Evolutionary conservation across 2,113 vertebrate species (phyloP).

Genomic region (Manacus vitellinus): DNA sequence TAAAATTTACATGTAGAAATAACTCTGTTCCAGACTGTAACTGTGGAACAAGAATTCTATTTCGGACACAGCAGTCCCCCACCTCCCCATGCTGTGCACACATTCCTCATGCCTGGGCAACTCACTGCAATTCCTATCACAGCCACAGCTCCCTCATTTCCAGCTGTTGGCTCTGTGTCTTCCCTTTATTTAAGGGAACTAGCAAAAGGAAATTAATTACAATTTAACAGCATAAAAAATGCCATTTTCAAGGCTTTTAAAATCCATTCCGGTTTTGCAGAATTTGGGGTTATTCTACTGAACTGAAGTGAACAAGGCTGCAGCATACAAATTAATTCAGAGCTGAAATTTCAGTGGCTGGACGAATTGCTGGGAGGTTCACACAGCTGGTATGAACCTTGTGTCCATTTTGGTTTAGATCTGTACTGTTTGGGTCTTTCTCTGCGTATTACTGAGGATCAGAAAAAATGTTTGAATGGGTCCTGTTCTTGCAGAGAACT

Average conservation of each 20-base stretch:
- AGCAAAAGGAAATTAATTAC: slow-evolving; percentile 1
- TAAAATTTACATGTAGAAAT: background rate
- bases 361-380: background rate
- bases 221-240: background rate
- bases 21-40: background rate
- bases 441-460: background rate
- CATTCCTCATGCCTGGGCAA: accelerated
- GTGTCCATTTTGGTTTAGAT: background rate
- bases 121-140: background rate
- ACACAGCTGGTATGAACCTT: background rate
- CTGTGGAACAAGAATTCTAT: background rate
- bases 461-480: background rate
- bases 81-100: background rate
- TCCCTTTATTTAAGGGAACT: slow-evolving; percentile 20
- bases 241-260: background rate
- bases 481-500: background rate
- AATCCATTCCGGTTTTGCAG: background rate
- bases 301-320: background rate
- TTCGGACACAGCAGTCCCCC: background rate
- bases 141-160: background rate
- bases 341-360: background rate
- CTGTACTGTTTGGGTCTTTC: background rate
- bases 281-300: background rate
- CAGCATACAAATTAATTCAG: background rate
- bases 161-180: background rate